These are phyloP conservation scores for Neodiprion fabricii DNA, from an alignment of 1,140 invertebrate species.

Conservation along the genomic window DNA sequence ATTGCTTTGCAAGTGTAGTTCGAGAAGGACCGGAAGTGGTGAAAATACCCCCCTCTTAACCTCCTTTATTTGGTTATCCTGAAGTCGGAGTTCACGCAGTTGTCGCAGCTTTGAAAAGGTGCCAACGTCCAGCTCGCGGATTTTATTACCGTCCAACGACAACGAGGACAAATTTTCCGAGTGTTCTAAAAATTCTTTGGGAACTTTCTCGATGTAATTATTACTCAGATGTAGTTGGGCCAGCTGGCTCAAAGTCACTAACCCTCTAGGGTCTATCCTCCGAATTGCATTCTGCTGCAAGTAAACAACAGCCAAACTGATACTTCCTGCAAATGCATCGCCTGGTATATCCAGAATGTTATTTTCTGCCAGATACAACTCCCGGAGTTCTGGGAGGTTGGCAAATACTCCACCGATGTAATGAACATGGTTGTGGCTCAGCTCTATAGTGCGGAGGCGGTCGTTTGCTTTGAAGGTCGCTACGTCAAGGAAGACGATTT, in stretches of 20 bases:
- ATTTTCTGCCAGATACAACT: constrained; percentile 88
- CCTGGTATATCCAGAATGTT: constrained; percentile 85
- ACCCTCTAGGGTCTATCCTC: constrained; percentile 75
- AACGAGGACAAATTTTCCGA: constrained; percentile 80
- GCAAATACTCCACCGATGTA: constrained; percentile 82
- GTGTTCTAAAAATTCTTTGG: constrained; percentile 74
- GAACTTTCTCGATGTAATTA: constrained; percentile 83
- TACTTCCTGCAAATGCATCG: constrained; percentile 81
- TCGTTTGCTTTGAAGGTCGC: constrained; percentile 78
- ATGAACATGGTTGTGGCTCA: constrained; percentile 90
- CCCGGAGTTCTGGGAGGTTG: constrained; percentile 76
- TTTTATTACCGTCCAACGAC: constrained; percentile 90
- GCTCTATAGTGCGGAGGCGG: constrained; percentile 79
- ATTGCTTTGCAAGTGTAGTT: constrained; percentile 89
- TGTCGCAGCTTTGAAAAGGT: constrained; percentile 78
- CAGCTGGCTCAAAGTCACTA: constrained; percentile 75
- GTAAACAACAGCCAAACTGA: constrained; percentile 81
- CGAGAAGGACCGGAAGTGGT: constrained; percentile 78
- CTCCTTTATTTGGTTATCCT: constrained; percentile 81
- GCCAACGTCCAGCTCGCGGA: constrained; percentile 79
- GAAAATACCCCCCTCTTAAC: constrained; percentile 83
- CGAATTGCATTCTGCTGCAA: constrained; percentile 87
- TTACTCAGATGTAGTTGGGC: constrained; percentile 85
- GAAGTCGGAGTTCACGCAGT: constrained; percentile 82
- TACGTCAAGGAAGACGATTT: constrained; percentile 76